Base-by-base conservation (phyloP, 2,797 vertebrate genomes). In the Rallus crepitans region DNA sequence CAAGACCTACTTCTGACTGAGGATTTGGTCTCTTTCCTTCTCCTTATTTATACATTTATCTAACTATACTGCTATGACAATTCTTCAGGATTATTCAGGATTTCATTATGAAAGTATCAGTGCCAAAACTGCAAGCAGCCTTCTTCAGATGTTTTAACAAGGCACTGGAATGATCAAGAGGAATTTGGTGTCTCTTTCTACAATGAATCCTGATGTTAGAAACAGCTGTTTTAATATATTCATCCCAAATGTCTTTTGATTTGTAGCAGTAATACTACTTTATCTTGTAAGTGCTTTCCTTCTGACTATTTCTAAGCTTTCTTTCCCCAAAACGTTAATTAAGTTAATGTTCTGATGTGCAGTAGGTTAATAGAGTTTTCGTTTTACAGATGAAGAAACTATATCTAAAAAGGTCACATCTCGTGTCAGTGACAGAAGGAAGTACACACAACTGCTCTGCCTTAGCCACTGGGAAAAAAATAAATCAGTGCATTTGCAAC, bases 301-400 rank as follows among this genome's bases (percentile, higher is more conserved):
- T 93, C 47, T 84, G 45, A 59, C 28, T 55, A 24, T 86, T 91
- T 72, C 85, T 84, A 83, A 87, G 21, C 13, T 94, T 95, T 91
- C 30, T 91, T 85, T 64, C 50, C 21, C 18, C 33, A 65, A 66
- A 90, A 60, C 0, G 0, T 90, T 92, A 86, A 95, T 95, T 89
- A 90, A 95, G 52, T 72, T 90, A 89, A 77, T 87, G 25, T 84
- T 94, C 81, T 90, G 59, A 61, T 79, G 30, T 89, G 55, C 31
- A 40, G 30, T 65, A 90, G 55, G 56, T 86, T 81, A 94, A 94
- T 90, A 81, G 15, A 68, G 65, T 94, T 94, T 84, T 66, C 1
- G 0, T 86, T 95, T 91, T 82, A 69, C 48, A 82, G 59, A 72
- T 90, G 47, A 89, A 88, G 79, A 92, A 94, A 79, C 63, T 83